Evolutionary conservation across 1,140 invertebrate species (phyloP).

Genomic region (Tyrophagus putrescentiae): DNA sequence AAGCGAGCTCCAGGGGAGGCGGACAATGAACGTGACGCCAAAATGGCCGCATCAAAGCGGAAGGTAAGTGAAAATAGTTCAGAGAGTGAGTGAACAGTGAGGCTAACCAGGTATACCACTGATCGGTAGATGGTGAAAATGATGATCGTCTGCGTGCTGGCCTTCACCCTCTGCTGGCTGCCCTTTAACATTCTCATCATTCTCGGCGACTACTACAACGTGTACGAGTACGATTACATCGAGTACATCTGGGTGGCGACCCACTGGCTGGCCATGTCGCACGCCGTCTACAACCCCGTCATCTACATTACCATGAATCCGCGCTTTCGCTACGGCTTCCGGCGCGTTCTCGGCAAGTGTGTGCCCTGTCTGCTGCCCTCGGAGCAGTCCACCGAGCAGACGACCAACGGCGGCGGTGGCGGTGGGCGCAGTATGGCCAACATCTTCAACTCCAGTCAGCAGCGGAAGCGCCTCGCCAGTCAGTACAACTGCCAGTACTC

Average conservation of each 20-base stretch:
- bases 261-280: slow-evolving; percentile 73
- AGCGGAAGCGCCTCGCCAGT: slow-evolving; percentile 1
- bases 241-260: slow-evolving; percentile 56
- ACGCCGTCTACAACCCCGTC: slow-evolving; percentile 77
- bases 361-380: neutral
- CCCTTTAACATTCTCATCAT: slow-evolving; percentile 33
- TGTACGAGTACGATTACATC: slow-evolving; percentile 32
- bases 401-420: neutral
- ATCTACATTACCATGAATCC: slow-evolving; percentile 86
- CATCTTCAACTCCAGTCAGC: neutral
- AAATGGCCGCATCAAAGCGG: slow-evolving; percentile 67
- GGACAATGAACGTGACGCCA: slow-evolving; percentile 56
- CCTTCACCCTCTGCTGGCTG: slow-evolving; percentile 37
- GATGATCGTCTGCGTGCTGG: slow-evolving; percentile 38
- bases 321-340: slow-evolving; percentile 46
- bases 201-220: slow-evolving; percentile 31
- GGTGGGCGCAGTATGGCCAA: slow-evolving; percentile 11
- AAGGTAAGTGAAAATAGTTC: slow-evolving; percentile 49
- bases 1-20: slow-evolving; percentile 68
- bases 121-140: slow-evolving; percentile 47
- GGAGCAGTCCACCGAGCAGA: neutral
- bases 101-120: no score
- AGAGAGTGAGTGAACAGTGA: neutral
- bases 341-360: slow-evolving; percentile 4
- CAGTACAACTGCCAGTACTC: neutral